Evolutionary conservation across 2,888 invertebrate genomes (phyloP).

Genomic region (Latrodectus elegans): DNA sequence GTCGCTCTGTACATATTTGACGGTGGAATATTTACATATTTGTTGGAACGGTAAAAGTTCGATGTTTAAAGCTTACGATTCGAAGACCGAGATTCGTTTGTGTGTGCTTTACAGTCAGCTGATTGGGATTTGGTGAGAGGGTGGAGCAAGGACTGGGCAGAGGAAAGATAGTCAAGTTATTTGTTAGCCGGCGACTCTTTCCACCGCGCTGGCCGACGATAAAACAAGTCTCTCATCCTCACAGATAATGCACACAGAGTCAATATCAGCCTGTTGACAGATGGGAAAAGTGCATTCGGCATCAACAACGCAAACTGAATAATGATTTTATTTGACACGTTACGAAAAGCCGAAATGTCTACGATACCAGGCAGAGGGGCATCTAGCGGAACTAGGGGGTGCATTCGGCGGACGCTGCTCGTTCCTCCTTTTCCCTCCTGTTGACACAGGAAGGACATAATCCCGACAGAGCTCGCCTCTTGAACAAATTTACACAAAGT

Average conservation of each 20-base stretch:
- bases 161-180: constrained; percentile 48
- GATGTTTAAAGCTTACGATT: constrained; percentile 58
- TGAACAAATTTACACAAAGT: neutral
- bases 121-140: constrained; percentile 39
- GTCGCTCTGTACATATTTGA: constrained; percentile 64
- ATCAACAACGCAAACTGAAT: constrained; percentile 36
- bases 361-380: constrained; percentile 9
- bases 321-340: constrained; percentile 64
- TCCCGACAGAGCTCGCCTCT: constrained; percentile 14
- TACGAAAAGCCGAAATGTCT: constrained; percentile 57
- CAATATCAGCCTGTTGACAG: constrained; percentile 61
- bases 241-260: constrained; percentile 62
- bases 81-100: constrained; percentile 45
- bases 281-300: constrained; percentile 35
- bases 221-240: constrained; percentile 53
- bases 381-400: neutral
- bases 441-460: constrained; percentile 25
- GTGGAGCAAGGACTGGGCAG: constrained; percentile 11
- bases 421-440: neutral
- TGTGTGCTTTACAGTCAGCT: constrained; percentile 61
- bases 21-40: constrained; percentile 69
- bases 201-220: constrained; percentile 45
- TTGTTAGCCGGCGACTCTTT: constrained; percentile 34
- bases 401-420: neutral
- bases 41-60: constrained; percentile 63